phyloP scores from a whole-genome alignment of 1,140 invertebrate genomes.

The Diachasma alloeum region DNA sequence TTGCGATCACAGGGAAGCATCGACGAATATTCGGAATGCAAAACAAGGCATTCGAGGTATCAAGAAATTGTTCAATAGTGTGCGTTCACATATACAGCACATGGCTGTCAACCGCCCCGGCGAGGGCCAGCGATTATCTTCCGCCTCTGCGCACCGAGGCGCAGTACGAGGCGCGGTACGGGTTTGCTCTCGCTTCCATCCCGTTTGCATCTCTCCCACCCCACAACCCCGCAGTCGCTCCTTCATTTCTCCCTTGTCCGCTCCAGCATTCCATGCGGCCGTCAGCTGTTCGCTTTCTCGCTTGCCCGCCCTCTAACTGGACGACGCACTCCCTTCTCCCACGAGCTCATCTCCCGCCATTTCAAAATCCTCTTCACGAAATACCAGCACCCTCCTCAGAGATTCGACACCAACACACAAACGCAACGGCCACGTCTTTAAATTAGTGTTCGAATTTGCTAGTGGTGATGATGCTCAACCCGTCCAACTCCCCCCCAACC shows the following conservation, averaged over 20 bases:
- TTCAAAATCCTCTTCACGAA: conserved; percentile 17
- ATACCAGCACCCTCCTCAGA: conserved; percentile 13
- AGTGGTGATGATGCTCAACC: background rate
- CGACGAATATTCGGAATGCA: background rate
- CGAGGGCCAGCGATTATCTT: conserved; percentile 59
- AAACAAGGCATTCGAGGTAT: background rate
- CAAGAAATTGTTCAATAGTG: background rate
- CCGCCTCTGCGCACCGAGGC: conserved; percentile 64
- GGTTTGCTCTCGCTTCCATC: conserved; percentile 40
- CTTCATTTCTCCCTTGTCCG: conserved; percentile 36
- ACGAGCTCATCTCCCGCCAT: background rate
- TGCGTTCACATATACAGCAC: conserved; percentile 19
- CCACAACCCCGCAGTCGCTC: conserved; percentile 32
- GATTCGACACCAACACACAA: conserved; percentile 6
- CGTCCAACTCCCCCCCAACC: background rate
- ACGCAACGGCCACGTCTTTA: conserved; percentile 2
- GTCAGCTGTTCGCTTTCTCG: conserved; percentile 60
- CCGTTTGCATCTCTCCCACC: conserved; percentile 31
- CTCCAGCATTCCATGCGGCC: conserved; percentile 51
- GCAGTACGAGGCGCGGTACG: no score
- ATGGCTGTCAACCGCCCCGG: conserved; percentile 50
- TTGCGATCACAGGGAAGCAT: no score
- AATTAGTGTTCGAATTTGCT: background rate
- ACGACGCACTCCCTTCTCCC: conserved; percentile 9
- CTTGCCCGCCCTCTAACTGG: conserved; percentile 40